A percentile compares a stretch with the other conserved stretches of the same genome.
These are phyloP conservation scores for Psittacara wagleri DNA, from an alignment of 2,113 vertebrate species.

Conservation along the genomic window DNA sequence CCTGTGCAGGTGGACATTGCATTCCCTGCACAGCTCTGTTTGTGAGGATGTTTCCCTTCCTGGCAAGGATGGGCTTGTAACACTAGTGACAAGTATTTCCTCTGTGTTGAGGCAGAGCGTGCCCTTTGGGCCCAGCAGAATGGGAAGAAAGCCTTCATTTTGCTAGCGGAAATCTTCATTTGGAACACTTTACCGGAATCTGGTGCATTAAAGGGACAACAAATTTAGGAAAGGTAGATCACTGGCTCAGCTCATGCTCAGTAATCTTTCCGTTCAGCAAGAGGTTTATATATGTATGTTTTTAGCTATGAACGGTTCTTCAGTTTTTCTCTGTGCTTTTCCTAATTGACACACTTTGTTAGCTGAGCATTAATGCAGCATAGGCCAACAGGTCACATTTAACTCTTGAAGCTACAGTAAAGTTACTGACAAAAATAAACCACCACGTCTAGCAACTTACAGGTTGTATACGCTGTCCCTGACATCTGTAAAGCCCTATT, in stretches of 20 bases:
- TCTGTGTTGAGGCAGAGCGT: rapidly evolving
- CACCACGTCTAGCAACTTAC: background rate
- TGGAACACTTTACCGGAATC: background rate
- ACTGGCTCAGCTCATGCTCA: background rate
- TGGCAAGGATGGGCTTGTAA: background rate
- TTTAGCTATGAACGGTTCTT: background rate
- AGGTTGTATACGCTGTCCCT: rapidly evolving
- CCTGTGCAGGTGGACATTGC: rapidly evolving
- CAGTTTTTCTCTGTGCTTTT: background rate
- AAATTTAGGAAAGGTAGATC: background rate
- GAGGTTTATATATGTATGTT: background rate
- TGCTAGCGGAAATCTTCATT: background rate
- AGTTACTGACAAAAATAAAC: background rate
- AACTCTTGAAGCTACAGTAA: background rate
- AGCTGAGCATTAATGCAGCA: background rate
- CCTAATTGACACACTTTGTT: background rate
- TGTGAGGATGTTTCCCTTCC: background rate
- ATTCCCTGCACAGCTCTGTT: background rate
- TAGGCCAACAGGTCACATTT: background rate
- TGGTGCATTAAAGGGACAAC: background rate
- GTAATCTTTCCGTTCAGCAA: background rate
- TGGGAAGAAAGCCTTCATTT: background rate
- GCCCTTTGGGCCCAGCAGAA: background rate
- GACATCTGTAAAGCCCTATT: too few relatives aligned
- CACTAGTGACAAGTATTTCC: background rate